Percentiles rank a stretch among this genome's conserved stretches.
phyloP scores from a whole-genome alignment of 2,888 invertebrate species.

The Philopedon plagiatum region DNA sequence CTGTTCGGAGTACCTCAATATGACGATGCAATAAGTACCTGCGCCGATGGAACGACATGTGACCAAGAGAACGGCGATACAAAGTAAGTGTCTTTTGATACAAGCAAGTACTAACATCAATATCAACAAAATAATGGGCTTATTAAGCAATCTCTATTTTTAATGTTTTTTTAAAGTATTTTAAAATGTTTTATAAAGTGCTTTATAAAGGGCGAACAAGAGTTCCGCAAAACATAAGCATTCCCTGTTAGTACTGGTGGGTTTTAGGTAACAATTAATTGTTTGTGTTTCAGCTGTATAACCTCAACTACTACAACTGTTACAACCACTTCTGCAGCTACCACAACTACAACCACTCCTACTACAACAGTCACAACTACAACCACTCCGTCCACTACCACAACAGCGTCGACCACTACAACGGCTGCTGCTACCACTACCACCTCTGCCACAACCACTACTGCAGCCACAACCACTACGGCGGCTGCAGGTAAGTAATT shows the following conservation, averaged over 20 bases:
- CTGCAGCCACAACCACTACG: not conserved
- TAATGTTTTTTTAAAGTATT: too few species aligned
- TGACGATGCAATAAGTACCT: not conserved
- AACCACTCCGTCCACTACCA: not conserved
- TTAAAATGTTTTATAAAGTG: too few species aligned
- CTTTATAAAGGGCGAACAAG: too few species aligned
- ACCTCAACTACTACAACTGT: conserved; percentile 14
- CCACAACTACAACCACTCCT: not conserved
- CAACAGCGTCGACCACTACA: not conserved
- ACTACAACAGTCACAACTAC: not conserved
- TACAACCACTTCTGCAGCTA: not conserved
- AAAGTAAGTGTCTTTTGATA: too few species aligned
- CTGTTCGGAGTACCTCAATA: not conserved
- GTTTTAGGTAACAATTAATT: not conserved
- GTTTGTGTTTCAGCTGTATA: conserved; percentile 4
- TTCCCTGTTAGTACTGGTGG: too few species aligned
- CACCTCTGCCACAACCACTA: conserved; percentile 18
- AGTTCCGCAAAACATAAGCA: too few species aligned
- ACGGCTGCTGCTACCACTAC: not conserved
- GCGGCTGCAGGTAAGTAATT: conserved; percentile 12
- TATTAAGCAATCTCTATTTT: too few species aligned
- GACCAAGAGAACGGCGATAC: conserved; percentile 27
- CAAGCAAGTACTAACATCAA: too few species aligned
- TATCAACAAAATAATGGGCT: too few species aligned
- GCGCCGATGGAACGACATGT: conserved; percentile 4